Evolutionary conservation across 2,797 vertebrate species (phyloP).

Genomic region (Heterohyrax brucei): DNA sequence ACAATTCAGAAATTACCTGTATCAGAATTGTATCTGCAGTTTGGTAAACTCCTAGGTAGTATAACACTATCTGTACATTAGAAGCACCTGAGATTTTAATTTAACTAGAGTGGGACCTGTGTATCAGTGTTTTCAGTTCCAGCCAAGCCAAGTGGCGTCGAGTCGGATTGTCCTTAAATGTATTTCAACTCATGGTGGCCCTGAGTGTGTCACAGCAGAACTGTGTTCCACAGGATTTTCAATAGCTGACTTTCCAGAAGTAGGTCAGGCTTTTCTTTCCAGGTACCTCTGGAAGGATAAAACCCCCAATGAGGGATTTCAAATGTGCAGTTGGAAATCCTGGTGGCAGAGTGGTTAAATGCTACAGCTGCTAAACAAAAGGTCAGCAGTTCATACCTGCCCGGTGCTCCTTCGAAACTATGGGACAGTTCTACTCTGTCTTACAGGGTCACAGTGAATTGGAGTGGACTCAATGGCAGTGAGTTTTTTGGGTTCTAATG

Average conservation of each 20-base stretch:
- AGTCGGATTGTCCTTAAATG: not conserved
- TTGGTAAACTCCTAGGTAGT: not conserved
- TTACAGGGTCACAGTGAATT: too few relatives aligned
- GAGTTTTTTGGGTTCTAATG: not conserved
- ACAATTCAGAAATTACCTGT: not conserved
- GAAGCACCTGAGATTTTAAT: not conserved
- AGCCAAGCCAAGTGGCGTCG: too few relatives aligned
- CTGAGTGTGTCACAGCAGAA: not conserved
- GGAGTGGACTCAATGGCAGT: too few relatives aligned
- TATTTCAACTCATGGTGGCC: not conserved
- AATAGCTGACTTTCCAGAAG: not conserved
- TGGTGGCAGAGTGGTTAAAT: too few relatives aligned
- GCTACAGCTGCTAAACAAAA: too few relatives aligned
- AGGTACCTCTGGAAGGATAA: not conserved
- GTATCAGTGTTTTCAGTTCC: not conserved
- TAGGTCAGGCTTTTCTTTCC: not conserved
- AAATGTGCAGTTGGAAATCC: not conserved
- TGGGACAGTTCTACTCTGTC: too few relatives aligned
- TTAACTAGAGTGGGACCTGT: not conserved
- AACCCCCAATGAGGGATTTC: not conserved
- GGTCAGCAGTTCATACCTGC: too few relatives aligned
- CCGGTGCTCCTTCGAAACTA: too few relatives aligned
- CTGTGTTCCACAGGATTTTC: not conserved
- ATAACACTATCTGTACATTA: not conserved
- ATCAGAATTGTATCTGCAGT: not conserved